Evolutionary conservation across 2,113 vertebrate species (phyloP).

Genomic region (Grus americana): DNA sequence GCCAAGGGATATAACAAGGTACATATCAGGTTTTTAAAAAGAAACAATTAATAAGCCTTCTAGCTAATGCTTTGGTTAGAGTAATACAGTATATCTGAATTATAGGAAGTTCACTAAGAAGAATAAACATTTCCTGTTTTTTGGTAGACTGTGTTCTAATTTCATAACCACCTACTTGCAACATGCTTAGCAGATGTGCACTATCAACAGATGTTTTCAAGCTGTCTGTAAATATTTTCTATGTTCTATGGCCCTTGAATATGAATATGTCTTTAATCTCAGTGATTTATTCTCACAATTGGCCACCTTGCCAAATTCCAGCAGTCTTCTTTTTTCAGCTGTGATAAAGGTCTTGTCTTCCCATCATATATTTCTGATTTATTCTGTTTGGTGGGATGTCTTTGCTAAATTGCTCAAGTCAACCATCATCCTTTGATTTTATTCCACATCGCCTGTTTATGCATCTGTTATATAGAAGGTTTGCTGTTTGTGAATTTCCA

Average conservation of each 20-base stretch:
- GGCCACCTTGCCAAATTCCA: background rate
- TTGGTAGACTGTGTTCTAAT: background rate
- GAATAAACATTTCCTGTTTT: background rate
- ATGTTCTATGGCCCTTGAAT: background rate
- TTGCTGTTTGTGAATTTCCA: background rate
- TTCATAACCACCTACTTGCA: background rate
- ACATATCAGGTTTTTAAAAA: rapidly evolving
- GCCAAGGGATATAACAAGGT: background rate
- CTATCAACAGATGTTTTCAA: background rate
- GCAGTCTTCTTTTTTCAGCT: background rate
- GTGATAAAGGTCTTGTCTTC: background rate
- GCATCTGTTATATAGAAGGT: background rate
- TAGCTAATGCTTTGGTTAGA: background rate
- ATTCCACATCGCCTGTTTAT: background rate
- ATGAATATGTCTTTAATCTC: background rate
- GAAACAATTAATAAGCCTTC: background rate
- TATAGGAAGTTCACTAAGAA: background rate
- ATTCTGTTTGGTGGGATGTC: background rate
- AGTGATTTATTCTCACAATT: background rate
- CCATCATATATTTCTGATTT: background rate
- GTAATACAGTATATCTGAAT: background rate
- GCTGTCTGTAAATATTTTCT: background rate
- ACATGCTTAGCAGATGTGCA: background rate
- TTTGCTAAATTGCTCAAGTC: background rate
- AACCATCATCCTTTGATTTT: background rate